These are phyloP conservation scores for Epinephelus awoara DNA, from an alignment of 2,797 vertebrate species.

Conservation along the genomic window DNA sequence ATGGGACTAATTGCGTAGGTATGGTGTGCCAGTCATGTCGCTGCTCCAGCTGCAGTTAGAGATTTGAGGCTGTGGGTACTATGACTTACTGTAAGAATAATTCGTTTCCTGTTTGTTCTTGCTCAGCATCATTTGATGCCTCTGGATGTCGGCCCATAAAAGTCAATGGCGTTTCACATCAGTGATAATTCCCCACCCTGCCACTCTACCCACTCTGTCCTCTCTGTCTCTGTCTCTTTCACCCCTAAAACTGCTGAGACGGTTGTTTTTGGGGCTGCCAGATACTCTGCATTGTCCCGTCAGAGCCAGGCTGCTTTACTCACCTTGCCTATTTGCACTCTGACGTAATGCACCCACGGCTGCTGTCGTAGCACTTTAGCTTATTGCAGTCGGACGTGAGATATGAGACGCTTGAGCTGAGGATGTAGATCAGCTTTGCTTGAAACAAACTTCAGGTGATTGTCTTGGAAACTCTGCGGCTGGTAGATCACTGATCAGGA, in stretches of 20 bases:
- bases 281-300: slow-evolving; percentile 60
- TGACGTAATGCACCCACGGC: slow-evolving; percentile 36
- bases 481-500: slow-evolving; percentile 24
- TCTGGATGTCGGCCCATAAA: slow-evolving; percentile 52
- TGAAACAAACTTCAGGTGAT: background rate
- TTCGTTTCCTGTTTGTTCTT: slow-evolving; percentile 45
- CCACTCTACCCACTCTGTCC: slow-evolving; percentile 21
- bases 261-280: slow-evolving; percentile 42
- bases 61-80: background rate
- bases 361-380: slow-evolving; percentile 59
- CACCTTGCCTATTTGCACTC: slow-evolving; percentile 57
- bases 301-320: slow-evolving; percentile 54
- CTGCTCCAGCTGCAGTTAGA: no score
- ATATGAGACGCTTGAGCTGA: slow-evolving; percentile 6
- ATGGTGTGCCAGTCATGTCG: no score
- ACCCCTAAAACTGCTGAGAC: slow-evolving; percentile 62
- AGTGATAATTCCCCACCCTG: slow-evolving; percentile 42
- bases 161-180: slow-evolving; percentile 57
- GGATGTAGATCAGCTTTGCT: background rate
- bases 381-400: slow-evolving; percentile 52
- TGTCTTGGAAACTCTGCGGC: slow-evolving; percentile 20
- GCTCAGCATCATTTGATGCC: slow-evolving; percentile 59
- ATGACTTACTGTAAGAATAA: slow-evolving; percentile 22
- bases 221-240: slow-evolving; percentile 45
- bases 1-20: no score